Conservation (phyloP, 2,113 vertebrate species). For the Melozone crissalis region DNA sequence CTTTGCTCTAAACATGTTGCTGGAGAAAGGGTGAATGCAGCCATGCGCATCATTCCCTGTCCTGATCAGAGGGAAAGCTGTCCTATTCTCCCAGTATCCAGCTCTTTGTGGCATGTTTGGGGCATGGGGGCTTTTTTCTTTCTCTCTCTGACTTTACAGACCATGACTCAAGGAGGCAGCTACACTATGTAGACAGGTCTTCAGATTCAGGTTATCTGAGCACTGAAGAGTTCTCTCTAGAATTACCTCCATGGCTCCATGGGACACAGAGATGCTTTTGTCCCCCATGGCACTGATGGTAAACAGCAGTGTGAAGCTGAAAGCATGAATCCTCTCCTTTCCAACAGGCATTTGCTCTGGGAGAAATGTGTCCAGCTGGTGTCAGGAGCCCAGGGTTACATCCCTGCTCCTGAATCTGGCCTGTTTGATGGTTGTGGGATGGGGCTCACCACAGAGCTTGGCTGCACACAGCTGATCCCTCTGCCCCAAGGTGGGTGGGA, state of each 20-base stretch:
- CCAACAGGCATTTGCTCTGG: not conserved
- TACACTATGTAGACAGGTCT: not conserved
- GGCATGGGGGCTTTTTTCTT: not conserved
- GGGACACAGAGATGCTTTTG: not conserved
- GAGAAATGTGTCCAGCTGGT: accelerated
- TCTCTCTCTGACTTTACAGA: not conserved
- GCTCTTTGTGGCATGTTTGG: accelerated
- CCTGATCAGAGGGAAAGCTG: not conserved
- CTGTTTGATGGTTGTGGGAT: not conserved
- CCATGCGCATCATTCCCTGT: accelerated
- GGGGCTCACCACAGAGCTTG: accelerated
- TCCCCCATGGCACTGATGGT: not conserved
- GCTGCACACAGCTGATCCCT: accelerated
- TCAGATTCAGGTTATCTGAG: not conserved
- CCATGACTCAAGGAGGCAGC: not conserved
- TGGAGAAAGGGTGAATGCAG: not conserved
- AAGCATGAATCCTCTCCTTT: not conserved
- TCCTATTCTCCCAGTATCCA: not conserved
- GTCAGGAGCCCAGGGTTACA: not conserved
- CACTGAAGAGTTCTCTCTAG: not conserved
- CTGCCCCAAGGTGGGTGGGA: not conserved
- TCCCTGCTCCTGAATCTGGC: not conserved
- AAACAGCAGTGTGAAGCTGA: not conserved
- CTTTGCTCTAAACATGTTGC: not conserved
- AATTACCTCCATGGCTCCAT: not conserved